These are phyloP conservation scores for Rhagologus leucostigma DNA, from an alignment of 2,113 vertebrate species.

Conservation along the genomic window DNA sequence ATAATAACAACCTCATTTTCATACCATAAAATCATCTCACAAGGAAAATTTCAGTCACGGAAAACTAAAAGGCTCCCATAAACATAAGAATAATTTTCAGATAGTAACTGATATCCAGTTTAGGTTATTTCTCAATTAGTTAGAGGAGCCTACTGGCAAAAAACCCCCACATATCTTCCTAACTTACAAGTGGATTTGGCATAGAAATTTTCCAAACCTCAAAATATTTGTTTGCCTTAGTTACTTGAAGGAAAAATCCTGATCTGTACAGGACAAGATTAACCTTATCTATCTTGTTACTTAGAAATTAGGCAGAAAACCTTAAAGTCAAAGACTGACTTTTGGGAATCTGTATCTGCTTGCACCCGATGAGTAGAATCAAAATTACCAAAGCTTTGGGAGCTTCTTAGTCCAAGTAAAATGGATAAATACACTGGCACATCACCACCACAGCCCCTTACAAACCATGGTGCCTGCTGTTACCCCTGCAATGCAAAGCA, in stretches of 20 bases:
- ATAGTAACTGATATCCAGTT: not conserved
- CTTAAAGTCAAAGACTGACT: not conserved
- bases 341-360: not conserved
- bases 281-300: not conserved
- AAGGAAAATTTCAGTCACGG: not conserved
- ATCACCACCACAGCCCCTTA: not conserved
- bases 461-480: not conserved
- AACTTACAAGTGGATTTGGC: not conserved
- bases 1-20: not conserved
- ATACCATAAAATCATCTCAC: not conserved
- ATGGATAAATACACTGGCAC: not conserved
- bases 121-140: not conserved
- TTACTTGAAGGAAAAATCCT: not conserved
- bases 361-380: not conserved
- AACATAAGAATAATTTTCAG: not conserved
- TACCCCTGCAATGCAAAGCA: not conserved
- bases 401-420: not conserved
- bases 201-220: not conserved
- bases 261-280: not conserved
- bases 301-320: not conserved
- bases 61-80: not conserved
- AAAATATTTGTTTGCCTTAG: not conserved
- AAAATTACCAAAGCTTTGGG: not conserved
- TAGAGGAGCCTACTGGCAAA: not conserved
- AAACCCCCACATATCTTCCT: not conserved